Percentiles rank a stretch among this genome's conserved stretches.
Conservation (phyloP, 2,797 vertebrate species). For the Tapirus indicus region DNA sequence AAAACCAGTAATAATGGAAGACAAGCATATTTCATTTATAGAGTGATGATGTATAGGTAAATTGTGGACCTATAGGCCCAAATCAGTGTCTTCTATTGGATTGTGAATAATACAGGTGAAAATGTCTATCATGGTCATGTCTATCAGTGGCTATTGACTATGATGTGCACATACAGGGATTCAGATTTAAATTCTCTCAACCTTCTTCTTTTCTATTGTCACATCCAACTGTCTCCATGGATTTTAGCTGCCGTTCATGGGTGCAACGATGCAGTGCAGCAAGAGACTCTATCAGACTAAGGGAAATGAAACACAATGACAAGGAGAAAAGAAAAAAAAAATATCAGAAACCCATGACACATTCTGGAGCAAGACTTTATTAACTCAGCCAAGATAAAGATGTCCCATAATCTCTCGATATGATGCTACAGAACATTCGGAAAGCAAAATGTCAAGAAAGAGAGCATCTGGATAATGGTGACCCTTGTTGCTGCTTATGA, state of each 20-base stretch:
- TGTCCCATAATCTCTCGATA: neutral
- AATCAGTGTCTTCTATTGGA: neutral
- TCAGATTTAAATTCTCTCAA: neutral
- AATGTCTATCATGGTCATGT: neutral
- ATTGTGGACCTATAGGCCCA: neutral
- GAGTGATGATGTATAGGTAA: neutral
- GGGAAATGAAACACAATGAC: neutral
- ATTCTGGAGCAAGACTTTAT: neutral
- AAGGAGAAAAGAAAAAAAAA: neutral
- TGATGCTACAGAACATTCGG: neutral
- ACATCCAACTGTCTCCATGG: neutral
- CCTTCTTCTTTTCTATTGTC: neutral
- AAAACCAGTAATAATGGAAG: conserved; percentile 23
- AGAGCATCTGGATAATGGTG: neutral
- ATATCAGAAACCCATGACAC: neutral
- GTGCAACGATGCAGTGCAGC: neutral
- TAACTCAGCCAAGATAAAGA: neutral
- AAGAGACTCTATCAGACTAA: neutral
- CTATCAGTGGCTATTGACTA: neutral
- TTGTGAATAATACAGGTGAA: neutral
- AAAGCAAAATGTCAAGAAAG: neutral
- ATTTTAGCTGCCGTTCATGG: neutral
- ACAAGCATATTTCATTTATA: neutral
- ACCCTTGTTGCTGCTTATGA: neutral
- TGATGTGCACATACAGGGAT: neutral